These are phyloP conservation scores for Charadrius vociferus DNA, from an alignment of 2,113 vertebrate species.

Conservation along the genomic window DNA sequence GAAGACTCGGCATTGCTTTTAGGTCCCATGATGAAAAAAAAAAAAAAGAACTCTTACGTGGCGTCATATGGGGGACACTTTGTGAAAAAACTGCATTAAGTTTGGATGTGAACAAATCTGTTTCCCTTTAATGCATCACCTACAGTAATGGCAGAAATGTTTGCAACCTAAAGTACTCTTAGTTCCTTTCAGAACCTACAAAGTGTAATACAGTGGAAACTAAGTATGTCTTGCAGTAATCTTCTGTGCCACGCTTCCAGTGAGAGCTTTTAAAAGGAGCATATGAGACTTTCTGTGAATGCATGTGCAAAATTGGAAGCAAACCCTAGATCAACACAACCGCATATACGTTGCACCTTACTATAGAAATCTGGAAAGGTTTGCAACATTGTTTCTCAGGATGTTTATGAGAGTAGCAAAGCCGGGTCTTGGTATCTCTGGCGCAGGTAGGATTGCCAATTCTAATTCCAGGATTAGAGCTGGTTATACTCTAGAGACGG, in stretches of 20 bases:
- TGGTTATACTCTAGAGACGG: not conserved
- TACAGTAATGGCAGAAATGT: not conserved
- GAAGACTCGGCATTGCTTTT: not conserved
- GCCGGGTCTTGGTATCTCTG: not conserved
- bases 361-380: not conserved
- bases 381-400: not conserved
- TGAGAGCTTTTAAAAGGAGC: not conserved
- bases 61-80: conserved; percentile 2
- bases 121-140: conserved; percentile 56
- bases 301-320: not conserved
- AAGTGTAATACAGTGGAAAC: conserved; percentile 37
- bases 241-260: not conserved
- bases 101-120: conserved; percentile 28
- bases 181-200: not conserved
- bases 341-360: not conserved
- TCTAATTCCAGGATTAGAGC: not conserved
- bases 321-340: not conserved
- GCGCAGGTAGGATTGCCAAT: not conserved
- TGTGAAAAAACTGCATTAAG: conserved; percentile 48
- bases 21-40: not conserved
- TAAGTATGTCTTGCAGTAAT: not conserved
- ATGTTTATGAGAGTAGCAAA: not conserved
- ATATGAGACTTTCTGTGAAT: not conserved
- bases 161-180: conserved; percentile 33
- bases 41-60: not conserved